Evolutionary conservation across 1,140 invertebrate species (phyloP), one percentile per base, ranked within the genome.

Genomic region (Schlechtendalia chinensis): DNA sequence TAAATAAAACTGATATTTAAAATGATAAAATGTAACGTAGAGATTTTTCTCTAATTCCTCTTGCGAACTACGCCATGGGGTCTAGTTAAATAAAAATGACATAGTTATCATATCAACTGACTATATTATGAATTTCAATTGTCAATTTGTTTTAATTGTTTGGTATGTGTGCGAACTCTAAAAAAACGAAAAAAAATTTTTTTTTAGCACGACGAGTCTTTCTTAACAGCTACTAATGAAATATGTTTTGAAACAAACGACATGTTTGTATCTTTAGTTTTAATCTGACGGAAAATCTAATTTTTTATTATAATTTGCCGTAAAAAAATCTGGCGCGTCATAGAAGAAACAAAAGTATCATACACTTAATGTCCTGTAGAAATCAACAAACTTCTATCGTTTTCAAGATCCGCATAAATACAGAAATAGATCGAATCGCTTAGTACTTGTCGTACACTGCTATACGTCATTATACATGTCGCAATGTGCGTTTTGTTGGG

Each of bases 301-400:
- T 74, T 74, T 74, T 74, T 74, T 74, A 74, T 29, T 58, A 12
- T 22, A 74, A 74, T 74, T 39, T 29, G 29, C 71, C 71, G 71
- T 74, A 32, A 19, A 56, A 5, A 74, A 39, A 56, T 56, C 47
- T 74, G 71, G 71, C 71, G 29, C 54, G 12, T 4, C 12, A 29
- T 3, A 56, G 12, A n/a, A 74, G 19, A 74, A 56, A 74, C 27
- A 56, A 56, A 74, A 74, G 39, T 50, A 50, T 12, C 14, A 24
- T 22, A 74, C 54, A 32, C 22, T 74, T 56, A 74, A 74, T 74
- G 71, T 32, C 17, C 71, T 74, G 54, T 56, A 74, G 32, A 56
- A 56, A 74, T 56, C 24, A 56, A 56, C 71, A 74, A n/a, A 54
- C 53, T 29, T 56, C 71, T 56, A 11, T 74, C 27, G 71, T 74